phyloP scores from a whole-genome alignment of 2,888 invertebrate genomes.

The Cancer borealis region DNA sequence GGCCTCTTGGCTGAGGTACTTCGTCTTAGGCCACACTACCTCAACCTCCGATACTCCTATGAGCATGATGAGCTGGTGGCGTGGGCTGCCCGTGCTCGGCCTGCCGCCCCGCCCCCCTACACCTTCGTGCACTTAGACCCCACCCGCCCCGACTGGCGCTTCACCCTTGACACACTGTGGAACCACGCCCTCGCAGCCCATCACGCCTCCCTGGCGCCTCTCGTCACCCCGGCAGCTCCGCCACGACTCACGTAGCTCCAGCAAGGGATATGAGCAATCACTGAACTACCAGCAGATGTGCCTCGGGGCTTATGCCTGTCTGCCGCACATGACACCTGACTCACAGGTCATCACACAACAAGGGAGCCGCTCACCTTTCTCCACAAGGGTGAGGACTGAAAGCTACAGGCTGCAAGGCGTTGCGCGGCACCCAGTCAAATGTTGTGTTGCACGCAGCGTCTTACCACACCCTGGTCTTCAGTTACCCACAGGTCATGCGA shows the following conservation, averaged over 20 bases:
- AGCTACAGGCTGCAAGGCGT: background rate
- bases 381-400: background rate
- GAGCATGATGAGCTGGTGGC: constrained; percentile 67
- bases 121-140: constrained; percentile 75
- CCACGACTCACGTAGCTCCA: background rate
- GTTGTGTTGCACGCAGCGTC: background rate
- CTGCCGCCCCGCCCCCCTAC: constrained; percentile 61
- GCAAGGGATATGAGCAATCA: background rate
- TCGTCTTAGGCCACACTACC: constrained; percentile 68
- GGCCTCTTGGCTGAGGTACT: constrained; percentile 79
- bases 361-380: background rate
- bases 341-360: background rate
- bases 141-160: constrained; percentile 63
- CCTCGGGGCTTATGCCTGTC: background rate
- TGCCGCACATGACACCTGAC: background rate
- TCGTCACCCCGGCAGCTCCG: background rate
- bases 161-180: constrained; percentile 62
- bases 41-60: constrained; percentile 75
- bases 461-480: background rate
- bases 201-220: background rate
- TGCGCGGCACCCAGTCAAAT: background rate
- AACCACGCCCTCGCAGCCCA: constrained; percentile 56
- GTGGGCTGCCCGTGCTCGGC: constrained; percentile 55
- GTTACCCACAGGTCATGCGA: no score
- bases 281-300: background rate